Percentiles rank a stretch among this genome's conserved stretches.
These are phyloP conservation scores for Byasa hedistus DNA, from an alignment of 2,888 invertebrate species.

Conservation along the genomic window DNA sequence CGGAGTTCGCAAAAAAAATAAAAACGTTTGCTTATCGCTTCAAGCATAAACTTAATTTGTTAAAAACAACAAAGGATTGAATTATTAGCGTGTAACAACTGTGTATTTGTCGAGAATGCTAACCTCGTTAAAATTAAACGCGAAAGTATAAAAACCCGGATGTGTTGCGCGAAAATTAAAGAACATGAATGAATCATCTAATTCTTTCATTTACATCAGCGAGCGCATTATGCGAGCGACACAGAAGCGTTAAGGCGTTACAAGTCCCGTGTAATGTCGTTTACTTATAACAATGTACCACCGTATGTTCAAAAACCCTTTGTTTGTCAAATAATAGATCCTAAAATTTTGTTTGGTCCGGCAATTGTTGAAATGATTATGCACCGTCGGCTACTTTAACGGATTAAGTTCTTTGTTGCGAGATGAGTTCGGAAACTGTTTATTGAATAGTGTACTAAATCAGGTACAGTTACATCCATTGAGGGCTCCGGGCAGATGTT, in stretches of 20 bases:
- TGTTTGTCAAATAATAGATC: conserved; percentile 55
- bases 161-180: conserved; percentile 38
- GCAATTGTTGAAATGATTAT: conserved; percentile 62
- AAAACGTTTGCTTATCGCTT: conserved; percentile 22
- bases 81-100: conserved; percentile 29
- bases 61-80: conserved; percentile 27
- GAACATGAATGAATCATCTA: conserved; percentile 46
- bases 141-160: conserved; percentile 40
- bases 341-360: conserved; percentile 61
- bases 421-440: conserved; percentile 43
- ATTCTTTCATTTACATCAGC: conserved; percentile 63
- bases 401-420: conserved; percentile 66
- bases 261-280: conserved; percentile 61
- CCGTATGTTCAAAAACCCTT: conserved; percentile 51
- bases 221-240: conserved; percentile 51
- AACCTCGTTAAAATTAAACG: conserved; percentile 37
- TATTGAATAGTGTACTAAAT: conserved; percentile 54
- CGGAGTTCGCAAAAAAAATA: conserved; percentile 13
- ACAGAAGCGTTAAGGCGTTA: conserved; percentile 64
- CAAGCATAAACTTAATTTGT: conserved; percentile 23
- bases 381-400: conserved; percentile 73
- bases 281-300: conserved; percentile 55
- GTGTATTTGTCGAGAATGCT: conserved; percentile 27
- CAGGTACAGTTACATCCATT: conserved; percentile 75
- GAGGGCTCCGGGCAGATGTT: conserved; percentile 66